Percentiles rank a stretch among this genome's conserved stretches.
Evolutionary conservation across 2,113 vertebrate genomes (phyloP).

Genomic region (Eudyptes chrysolophus): DNA sequence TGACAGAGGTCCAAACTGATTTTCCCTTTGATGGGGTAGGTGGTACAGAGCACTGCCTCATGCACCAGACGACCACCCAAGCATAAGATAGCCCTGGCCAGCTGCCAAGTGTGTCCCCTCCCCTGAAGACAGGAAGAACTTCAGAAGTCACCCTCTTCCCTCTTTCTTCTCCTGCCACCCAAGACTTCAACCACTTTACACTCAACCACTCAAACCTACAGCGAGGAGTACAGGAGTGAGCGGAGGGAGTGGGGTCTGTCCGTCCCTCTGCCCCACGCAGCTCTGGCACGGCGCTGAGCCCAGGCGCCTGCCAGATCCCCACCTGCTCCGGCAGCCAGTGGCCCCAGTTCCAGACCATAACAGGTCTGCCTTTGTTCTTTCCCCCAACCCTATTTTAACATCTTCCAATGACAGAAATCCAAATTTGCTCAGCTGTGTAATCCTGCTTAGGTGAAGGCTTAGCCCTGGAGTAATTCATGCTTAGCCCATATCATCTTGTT

Average conservation of each 20-base stretch:
- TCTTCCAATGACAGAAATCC: neutral
- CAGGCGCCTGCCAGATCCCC: neutral
- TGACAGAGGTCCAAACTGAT: neutral
- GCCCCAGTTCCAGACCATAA: neutral
- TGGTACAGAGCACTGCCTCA: neutral
- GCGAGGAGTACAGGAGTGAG: neutral
- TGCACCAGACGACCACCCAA: rapidly evolving
- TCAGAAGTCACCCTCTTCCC: neutral
- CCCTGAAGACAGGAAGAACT: neutral
- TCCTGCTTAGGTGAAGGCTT: too few species aligned
- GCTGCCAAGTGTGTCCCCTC: too few species aligned
- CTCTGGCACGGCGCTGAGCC: neutral
- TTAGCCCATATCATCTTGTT: neutral
- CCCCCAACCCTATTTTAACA: neutral
- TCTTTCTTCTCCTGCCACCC: neutral
- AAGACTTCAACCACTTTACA: neutral
- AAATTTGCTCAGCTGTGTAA: neutral
- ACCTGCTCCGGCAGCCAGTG: neutral
- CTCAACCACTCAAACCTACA: neutral
- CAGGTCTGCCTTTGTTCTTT: neutral
- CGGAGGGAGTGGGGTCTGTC: neutral
- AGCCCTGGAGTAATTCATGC: neutral
- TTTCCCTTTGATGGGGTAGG: neutral
- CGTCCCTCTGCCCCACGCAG: neutral
- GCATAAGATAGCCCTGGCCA: too few species aligned